Conservation (phyloP, 2,888 invertebrate genomes). For the Cryptocheilus praepositus region DNA sequence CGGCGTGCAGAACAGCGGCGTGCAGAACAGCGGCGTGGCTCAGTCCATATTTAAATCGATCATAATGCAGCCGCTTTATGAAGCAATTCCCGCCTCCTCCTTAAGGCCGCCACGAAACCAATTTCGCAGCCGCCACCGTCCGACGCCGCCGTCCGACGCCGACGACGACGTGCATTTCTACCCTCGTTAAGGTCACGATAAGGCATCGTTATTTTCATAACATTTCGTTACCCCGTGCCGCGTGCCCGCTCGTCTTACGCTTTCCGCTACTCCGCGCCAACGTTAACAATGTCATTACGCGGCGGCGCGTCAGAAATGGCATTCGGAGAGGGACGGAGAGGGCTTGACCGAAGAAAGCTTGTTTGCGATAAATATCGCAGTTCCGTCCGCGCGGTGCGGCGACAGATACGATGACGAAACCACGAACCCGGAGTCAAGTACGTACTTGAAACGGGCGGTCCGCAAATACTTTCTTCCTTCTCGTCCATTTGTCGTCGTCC, state of each 20-base stretch:
- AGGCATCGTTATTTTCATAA: constrained; percentile 9
- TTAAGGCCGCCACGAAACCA: not conserved
- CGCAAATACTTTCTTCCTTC: constrained; percentile 27
- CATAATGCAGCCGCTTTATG: no score
- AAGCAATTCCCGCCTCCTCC: no score
- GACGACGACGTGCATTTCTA: not conserved
- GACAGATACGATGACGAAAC: constrained; percentile 32
- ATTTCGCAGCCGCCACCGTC: not conserved
- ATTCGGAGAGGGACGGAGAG: not conserved
- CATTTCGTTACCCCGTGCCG: not conserved
- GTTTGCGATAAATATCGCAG: constrained; percentile 9
- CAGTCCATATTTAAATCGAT: no score
- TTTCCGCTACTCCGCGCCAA: not conserved
- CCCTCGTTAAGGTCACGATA: constrained; percentile 3
- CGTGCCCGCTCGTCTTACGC: not conserved
- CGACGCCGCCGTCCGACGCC: no score
- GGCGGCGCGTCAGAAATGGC: constrained; percentile 10
- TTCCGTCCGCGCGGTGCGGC: constrained; percentile 7
- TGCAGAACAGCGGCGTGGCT: no score
- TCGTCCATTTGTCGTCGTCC: not conserved
- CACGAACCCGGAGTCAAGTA: constrained; percentile 34
- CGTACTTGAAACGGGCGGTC: constrained; percentile 32
- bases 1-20: no score
- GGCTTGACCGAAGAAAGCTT: constrained; percentile 9
- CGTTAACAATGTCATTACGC: constrained; percentile 6